These are phyloP conservation scores for Heteromormyrus szaboi DNA, from an alignment of 2,797 vertebrate genomes.

Conservation along the genomic window DNA sequence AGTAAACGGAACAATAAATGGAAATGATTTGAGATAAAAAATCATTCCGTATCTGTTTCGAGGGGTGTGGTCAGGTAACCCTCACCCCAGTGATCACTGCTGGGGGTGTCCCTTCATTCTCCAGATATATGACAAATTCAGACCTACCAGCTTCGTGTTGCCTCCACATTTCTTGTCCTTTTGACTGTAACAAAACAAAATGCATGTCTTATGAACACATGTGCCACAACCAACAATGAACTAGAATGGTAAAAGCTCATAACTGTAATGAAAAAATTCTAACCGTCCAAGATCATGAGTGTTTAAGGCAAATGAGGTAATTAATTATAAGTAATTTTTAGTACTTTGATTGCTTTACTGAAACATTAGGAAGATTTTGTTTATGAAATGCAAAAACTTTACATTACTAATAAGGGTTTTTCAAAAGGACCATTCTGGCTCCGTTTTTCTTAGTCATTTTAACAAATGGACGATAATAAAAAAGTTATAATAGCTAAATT, in stretches of 20 bases:
- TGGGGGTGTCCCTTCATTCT: constrained; percentile 40
- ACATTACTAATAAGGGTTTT: not conserved
- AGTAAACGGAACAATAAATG: constrained; percentile 73
- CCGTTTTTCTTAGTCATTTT: constrained; percentile 34
- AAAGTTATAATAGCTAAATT: constrained; percentile 57
- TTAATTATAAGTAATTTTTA: not conserved
- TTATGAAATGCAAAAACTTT: constrained; percentile 10
- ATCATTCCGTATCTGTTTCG: constrained; percentile 78
- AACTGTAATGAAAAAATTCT: not conserved
- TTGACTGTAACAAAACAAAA: not conserved
- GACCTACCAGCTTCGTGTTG: not conserved
- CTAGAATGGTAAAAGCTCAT: not conserved
- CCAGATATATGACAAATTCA: not conserved
- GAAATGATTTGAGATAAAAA: constrained; percentile 80
- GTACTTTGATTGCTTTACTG: not conserved
- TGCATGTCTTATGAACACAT: not conserved
- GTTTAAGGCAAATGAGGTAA: not conserved
- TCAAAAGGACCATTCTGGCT: constrained; percentile 18
- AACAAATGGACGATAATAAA: constrained; percentile 60
- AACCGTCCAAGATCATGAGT: not conserved
- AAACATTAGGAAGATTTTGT: not conserved
- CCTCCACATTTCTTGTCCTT: not conserved
- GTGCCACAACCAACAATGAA: not conserved
- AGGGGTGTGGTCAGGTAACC: constrained; percentile 76
- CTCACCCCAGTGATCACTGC: constrained; percentile 69